These are phyloP conservation scores for Mormyrus hasselquistii DNA, from an alignment of 2,797 vertebrate species.

Conservation along the genomic window DNA sequence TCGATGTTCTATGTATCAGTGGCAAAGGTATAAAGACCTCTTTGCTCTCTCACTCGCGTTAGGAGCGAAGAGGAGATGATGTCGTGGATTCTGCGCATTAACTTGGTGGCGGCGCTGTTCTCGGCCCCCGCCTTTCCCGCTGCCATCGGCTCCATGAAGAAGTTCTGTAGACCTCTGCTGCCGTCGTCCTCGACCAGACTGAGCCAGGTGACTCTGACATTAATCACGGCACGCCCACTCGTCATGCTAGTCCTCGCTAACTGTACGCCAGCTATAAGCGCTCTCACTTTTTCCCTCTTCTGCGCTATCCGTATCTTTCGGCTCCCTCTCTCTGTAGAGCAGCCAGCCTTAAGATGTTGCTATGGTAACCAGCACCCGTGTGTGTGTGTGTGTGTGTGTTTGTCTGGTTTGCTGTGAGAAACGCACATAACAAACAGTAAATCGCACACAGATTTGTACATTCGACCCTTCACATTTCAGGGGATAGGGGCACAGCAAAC, in stretches of 20 bases:
- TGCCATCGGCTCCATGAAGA: constrained; percentile 95
- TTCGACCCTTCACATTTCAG: background rate
- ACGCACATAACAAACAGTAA: background rate
- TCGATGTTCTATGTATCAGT: background rate
- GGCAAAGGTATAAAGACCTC: background rate
- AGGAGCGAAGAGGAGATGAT: constrained; percentile 96
- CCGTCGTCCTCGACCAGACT: constrained; percentile 86
- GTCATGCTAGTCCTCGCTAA: background rate
- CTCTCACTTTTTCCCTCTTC: background rate
- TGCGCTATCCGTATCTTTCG: background rate
- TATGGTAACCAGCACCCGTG: background rate
- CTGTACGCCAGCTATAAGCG: background rate
- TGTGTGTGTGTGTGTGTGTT: background rate
- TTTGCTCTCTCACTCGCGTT: background rate
- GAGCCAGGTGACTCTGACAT: constrained; percentile 68
- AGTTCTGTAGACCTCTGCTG: constrained; percentile 86
- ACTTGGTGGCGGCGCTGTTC: constrained; percentile 89
- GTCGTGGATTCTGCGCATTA: constrained; percentile 94
- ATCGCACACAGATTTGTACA: background rate
- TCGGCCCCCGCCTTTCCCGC: constrained; percentile 93
- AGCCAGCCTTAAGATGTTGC: background rate
- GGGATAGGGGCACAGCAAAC: background rate
- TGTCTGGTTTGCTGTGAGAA: background rate
- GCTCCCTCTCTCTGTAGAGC: background rate
- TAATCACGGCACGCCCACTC: background rate